Conservation (phyloP, 2,797 vertebrate genomes). For the Trachops cirrhosus region DNA sequence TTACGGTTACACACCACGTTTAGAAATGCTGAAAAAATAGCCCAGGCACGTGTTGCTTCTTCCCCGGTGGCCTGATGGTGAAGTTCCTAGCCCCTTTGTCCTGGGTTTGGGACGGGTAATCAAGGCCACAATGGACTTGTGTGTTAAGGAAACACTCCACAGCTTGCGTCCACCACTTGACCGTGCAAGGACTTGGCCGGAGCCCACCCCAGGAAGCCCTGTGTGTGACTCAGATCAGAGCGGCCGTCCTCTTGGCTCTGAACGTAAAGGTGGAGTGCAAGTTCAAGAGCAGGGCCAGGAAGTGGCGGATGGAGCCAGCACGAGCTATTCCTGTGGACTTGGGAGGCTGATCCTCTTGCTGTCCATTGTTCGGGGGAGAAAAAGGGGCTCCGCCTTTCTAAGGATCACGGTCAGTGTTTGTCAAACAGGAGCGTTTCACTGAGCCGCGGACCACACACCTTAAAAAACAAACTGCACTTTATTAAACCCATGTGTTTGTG, state of each 20-base stretch:
- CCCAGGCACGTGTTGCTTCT: conserved; percentile 67
- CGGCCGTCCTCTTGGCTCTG: conserved; percentile 78
- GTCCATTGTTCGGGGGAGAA: conserved; percentile 53
- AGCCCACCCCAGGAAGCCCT: conserved; percentile 77
- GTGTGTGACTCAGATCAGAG: conserved; percentile 72
- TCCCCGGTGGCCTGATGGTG: conserved; percentile 72
- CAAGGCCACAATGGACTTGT: conserved; percentile 72
- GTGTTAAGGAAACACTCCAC: conserved; percentile 73
- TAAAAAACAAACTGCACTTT: conserved; percentile 73
- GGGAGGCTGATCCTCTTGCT: conserved; percentile 49
- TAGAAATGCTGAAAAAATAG: conserved; percentile 65
- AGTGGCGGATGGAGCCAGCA: conserved; percentile 56
- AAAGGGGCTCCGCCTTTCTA: conserved; percentile 57
- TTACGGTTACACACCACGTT: conserved; percentile 62
- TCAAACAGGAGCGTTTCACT: conserved; percentile 58
- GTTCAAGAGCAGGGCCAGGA: conserved; percentile 76
- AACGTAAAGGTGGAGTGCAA: conserved; percentile 59
- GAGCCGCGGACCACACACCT: conserved; percentile 75
- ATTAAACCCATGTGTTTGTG: conserved; percentile 77
- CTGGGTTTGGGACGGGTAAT: conserved; percentile 76
- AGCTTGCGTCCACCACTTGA: conserved; percentile 69
- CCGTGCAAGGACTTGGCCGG: conserved; percentile 62
- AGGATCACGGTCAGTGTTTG: conserved; percentile 64
- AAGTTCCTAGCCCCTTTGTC: conserved; percentile 70
- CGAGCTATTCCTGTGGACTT: conserved; percentile 56